Percentiles rank a stretch among this genome's conserved stretches.
These are phyloP conservation scores for Oasisia sp. DNA, from an alignment of 2,888 invertebrate species.

Conservation along the genomic window DNA sequence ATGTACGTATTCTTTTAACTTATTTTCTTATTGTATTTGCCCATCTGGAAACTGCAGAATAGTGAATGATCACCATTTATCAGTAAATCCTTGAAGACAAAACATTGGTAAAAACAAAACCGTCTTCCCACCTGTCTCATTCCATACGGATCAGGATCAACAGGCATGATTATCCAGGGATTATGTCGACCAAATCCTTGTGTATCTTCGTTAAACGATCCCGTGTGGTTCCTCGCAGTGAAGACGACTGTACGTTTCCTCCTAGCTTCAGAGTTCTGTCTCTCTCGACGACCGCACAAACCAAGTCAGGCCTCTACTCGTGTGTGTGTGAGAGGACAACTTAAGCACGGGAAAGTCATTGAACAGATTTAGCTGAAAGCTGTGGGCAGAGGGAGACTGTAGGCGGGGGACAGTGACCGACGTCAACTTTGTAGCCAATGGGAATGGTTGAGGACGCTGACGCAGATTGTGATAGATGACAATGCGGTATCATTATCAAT, in stretches of 20 bases:
- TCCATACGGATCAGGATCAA: neutral
- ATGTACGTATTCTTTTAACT: too few species aligned
- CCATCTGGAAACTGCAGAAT: too few species aligned
- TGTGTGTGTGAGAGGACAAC: neutral
- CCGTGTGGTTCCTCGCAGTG: neutral
- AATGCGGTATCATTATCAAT: neutral
- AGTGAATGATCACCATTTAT: too few species aligned
- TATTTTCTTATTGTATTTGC: too few species aligned
- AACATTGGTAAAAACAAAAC: neutral
- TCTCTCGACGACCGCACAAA: neutral
- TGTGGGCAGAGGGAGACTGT: neutral
- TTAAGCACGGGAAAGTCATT: neutral
- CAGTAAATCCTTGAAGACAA: neutral
- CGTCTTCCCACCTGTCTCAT: neutral
- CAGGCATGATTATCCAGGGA: slow-evolving; percentile 6
- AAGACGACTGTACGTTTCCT: neutral
- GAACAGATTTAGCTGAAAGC: neutral
- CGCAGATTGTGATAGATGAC: neutral
- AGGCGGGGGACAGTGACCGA: neutral
- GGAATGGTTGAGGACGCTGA: neutral
- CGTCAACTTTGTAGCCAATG: neutral
- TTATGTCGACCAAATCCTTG: neutral
- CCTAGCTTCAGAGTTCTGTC: neutral
- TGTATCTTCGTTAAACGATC: neutral
- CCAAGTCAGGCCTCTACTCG: neutral